Evolutionary conservation across 2,888 invertebrate genomes (phyloP).

Genomic region (Acleris holmiana): DNA sequence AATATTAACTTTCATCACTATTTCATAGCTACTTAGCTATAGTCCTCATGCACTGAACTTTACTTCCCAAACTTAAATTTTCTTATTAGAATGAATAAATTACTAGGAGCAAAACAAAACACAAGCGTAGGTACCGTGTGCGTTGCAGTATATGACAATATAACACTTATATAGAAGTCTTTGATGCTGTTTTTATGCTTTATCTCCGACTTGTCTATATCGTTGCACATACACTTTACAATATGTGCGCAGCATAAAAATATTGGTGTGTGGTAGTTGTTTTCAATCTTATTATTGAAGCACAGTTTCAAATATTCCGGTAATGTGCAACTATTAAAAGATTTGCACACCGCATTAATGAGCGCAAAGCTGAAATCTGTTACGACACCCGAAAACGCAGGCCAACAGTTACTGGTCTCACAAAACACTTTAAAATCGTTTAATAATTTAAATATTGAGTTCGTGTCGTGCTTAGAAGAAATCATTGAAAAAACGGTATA

Average conservation of each 20-base stretch:
- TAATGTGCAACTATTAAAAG: conserved; percentile 13
- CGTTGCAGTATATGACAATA: too few relatives aligned
- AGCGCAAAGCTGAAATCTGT: conserved; percentile 16
- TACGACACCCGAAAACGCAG: conserved; percentile 12
- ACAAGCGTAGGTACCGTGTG: too few relatives aligned
- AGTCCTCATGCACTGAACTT: too few relatives aligned
- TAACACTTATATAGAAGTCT: conserved; percentile 11
- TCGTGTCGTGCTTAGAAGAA: conserved; percentile 12
- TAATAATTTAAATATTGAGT: conserved; percentile 14
- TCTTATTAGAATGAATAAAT: too few relatives aligned
- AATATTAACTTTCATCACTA: too few relatives aligned
- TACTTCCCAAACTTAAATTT: too few relatives aligned
- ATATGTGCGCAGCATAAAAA: conserved; percentile 22
- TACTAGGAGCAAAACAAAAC: too few relatives aligned
- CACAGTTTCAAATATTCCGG: not conserved
- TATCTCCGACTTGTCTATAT: conserved; percentile 10
- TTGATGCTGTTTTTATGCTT: conserved; percentile 7
- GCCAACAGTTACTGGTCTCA: conserved; percentile 13
- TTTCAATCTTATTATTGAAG: conserved; percentile 6
- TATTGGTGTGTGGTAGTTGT: conserved; percentile 1
- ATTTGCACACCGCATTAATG: conserved; percentile 14
- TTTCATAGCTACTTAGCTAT: too few relatives aligned
- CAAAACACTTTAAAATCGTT: conserved; percentile 15
- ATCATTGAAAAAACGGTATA: conserved; percentile 9
- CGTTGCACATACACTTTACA: conserved; percentile 17